These are phyloP conservation scores for Micromesistius poutassou DNA, from an alignment of 2,797 vertebrate species.

Conservation along the genomic window DNA sequence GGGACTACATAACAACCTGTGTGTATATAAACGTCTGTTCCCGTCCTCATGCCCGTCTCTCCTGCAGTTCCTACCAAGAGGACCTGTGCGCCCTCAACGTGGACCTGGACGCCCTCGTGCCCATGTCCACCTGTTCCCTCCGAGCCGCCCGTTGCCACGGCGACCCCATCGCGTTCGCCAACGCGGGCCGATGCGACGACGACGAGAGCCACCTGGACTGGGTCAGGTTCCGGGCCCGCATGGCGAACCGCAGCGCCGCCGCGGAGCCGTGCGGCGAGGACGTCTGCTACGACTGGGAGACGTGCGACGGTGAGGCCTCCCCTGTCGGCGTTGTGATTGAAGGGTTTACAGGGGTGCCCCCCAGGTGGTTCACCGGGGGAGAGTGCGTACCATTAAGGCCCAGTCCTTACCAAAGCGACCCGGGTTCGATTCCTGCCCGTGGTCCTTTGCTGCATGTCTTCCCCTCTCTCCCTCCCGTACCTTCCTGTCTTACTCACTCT, in stretches of 20 bases:
- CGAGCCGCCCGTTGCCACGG: slow-evolving; percentile 78
- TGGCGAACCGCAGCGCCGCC: slow-evolving; percentile 73
- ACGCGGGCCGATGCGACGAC: slow-evolving; percentile 63
- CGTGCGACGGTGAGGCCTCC: slow-evolving; percentile 75
- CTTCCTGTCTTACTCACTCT: too few species aligned
- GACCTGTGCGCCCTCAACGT: slow-evolving; percentile 78
- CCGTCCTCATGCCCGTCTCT: neutral
- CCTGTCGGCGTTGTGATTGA: neutral
- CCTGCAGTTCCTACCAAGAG: slow-evolving; percentile 69
- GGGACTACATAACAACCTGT: too few species aligned
- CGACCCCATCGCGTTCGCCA: slow-evolving; percentile 76
- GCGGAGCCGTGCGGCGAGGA: slow-evolving; percentile 77
- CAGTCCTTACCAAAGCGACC: too few species aligned
- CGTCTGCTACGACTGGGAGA: slow-evolving; percentile 89
- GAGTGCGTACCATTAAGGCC: too few species aligned
- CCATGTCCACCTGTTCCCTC: slow-evolving; percentile 80
- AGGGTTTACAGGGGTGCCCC: too few species aligned
- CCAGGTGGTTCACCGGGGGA: too few species aligned
- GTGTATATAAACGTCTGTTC: neutral
- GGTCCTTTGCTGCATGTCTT: too few species aligned
- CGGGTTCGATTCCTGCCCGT: too few species aligned
- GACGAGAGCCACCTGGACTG: slow-evolving; percentile 68
- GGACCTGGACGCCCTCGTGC: slow-evolving; percentile 47
- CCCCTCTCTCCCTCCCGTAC: too few species aligned
- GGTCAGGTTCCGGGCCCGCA: slow-evolving; percentile 77